These are phyloP conservation scores for Capitulum mitella DNA, from an alignment of 2,888 invertebrate genomes.

Conservation along the genomic window DNA sequence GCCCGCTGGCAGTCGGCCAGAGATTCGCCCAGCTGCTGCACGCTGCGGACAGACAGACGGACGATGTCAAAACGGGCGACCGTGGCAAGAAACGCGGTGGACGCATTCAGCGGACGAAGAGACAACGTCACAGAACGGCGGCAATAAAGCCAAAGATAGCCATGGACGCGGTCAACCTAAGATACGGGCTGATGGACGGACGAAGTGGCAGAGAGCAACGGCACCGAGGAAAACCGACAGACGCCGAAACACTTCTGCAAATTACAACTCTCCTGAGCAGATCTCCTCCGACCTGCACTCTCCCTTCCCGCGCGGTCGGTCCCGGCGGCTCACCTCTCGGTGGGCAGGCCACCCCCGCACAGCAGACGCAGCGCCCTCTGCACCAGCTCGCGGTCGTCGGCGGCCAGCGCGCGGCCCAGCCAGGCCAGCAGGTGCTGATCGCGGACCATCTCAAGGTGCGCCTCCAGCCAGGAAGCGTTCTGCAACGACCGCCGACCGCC, in stretches of 20 bases:
- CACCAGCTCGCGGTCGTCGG: conserved; percentile 15
- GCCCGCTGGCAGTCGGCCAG: background rate
- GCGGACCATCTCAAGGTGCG: background rate
- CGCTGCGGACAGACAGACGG: background rate
- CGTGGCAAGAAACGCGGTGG: too few relatives aligned
- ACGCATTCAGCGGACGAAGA: too few relatives aligned
- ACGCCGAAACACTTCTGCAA: too few relatives aligned
- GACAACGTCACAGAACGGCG: too few relatives aligned
- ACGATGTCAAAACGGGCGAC: too few relatives aligned
- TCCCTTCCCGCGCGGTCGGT: background rate
- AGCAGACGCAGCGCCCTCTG: background rate
- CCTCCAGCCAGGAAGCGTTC: conserved; percentile 18
- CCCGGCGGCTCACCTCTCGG: background rate
- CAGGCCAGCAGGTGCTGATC: conserved; percentile 3
- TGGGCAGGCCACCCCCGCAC: background rate
- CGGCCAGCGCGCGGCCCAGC: background rate
- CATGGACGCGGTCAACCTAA: too few relatives aligned
- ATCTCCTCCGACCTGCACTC: too few relatives aligned
- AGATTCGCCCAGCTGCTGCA: background rate
- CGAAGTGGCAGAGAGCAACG: too few relatives aligned
- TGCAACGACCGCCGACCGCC: background rate
- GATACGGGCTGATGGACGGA: too few relatives aligned
- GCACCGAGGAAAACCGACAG: too few relatives aligned
- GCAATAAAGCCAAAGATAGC: too few relatives aligned
- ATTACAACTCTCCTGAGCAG: too few relatives aligned